Evolutionary conservation across 2,113 vertebrate genomes (phyloP).

Genomic region (Atherinomorus stipes): DNA sequence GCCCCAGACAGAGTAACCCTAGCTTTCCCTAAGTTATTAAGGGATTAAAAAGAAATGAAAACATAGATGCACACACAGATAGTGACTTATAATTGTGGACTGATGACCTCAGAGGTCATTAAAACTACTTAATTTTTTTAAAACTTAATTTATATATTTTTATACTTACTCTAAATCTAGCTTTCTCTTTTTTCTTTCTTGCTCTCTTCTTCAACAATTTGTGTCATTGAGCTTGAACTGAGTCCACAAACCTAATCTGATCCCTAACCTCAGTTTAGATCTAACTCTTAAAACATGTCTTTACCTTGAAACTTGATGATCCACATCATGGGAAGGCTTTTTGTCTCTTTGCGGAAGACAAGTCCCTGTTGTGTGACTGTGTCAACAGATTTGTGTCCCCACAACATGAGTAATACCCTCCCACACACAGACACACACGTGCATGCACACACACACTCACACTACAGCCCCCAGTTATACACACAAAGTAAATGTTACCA

Average conservation of each 20-base stretch:
- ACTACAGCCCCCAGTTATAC: background rate
- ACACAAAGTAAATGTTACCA: slow-evolving; percentile 17
- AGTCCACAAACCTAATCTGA: no score
- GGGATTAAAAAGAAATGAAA: no score
- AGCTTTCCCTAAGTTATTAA: background rate
- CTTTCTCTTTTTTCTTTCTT: background rate
- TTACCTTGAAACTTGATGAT: background rate
- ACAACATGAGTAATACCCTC: background rate
- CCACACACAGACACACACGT: slow-evolving; percentile 21
- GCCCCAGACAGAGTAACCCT: background rate
- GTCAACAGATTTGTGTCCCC: background rate
- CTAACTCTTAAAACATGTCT: background rate
- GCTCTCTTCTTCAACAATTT: no score
- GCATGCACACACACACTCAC: slow-evolving; percentile 14
- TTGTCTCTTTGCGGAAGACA: background rate
- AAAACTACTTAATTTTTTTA: background rate
- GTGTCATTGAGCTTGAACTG: no score
- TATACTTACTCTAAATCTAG: background rate
- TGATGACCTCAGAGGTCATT: no score
- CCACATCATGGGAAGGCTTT: background rate
- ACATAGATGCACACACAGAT: slow-evolving; percentile 15
- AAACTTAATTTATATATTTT: background rate
- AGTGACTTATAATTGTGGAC: background rate
- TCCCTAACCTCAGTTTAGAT: background rate
- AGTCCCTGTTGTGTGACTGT: background rate